These are phyloP conservation scores for Pluvianellus socialis DNA, from an alignment of 2,113 vertebrate species.

Conservation along the genomic window DNA sequence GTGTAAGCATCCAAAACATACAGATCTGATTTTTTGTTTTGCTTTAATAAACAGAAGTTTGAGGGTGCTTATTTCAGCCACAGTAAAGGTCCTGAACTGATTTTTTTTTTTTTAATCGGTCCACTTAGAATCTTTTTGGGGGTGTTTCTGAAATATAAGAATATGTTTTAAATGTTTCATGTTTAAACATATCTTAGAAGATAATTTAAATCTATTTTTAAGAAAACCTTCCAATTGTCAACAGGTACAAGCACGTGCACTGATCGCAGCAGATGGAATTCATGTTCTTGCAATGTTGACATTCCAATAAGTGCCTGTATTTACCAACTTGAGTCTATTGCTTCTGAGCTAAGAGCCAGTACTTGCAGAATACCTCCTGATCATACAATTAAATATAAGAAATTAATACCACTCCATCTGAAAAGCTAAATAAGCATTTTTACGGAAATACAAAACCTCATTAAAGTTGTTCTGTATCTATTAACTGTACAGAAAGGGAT, in stretches of 20 bases:
- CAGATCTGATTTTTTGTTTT: rapidly evolving
- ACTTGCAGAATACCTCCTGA: rapidly evolving
- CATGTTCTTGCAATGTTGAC: background rate
- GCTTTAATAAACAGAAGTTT: background rate
- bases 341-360: background rate
- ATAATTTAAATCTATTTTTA: background rate
- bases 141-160: background rate
- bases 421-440: background rate
- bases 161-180: background rate
- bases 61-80: background rate
- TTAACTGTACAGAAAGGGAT: background rate
- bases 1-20: background rate
- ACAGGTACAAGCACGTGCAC: background rate
- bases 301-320: background rate
- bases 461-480: background rate
- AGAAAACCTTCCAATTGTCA: background rate
- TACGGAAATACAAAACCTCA: background rate
- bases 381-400: background rate
- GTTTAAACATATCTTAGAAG: background rate
- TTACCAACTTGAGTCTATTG: background rate
- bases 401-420: background rate
- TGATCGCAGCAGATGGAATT: background rate
- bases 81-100: background rate
- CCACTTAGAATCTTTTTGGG: background rate
- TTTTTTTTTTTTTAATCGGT: background rate